Base-by-base conservation (phyloP, 2,113 vertebrate species). In the Malurus cyaneus region DNA sequence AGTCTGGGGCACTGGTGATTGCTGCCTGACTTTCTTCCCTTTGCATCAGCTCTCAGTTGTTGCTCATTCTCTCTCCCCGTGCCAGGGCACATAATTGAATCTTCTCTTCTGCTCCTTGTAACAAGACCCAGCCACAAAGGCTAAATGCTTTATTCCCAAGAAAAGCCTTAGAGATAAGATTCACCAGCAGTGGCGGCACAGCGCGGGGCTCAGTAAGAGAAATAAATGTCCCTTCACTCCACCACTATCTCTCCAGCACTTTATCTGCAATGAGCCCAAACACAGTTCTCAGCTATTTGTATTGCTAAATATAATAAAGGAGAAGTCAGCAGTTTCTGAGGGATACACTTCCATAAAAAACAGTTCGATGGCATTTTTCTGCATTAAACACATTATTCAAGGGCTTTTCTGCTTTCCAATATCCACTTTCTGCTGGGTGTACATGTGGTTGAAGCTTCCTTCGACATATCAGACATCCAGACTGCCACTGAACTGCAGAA, bases 131-230 rank as follows among this genome's bases (percentile, higher is more conserved):
- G 91, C 83, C 76, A 90, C 91, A 94, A 94, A 96, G 88, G 96
- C 97, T 97, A 95, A 97, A 96, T 86, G 88, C 93, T 97, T 97
- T 97, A 93, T 97, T 96, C 95, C 89, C 29, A 52, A 95, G 92
- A 95, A 97, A 86, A 95, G 94, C 96, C 80, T 91, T 17, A 81
- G 81, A 97, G 97, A 96, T 97, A 96, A 97, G 95, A 96, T 96
- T 97, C 93, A 57, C 93, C 88, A 70, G 92, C 80, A 74, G 93
- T 95, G 91, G 94, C 94, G 93, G 88, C 88, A 56, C 61, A 7
- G 62, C 29, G 70, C 20, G 1, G 89, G 91, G 70, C 96, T 95
- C 44, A 52, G 81, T 71, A 79, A 91, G 90, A 94, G 79, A 96
- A 96, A 97, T 96, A 95, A 96, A 96, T 96, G 96, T 96, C 91